Base-by-base conservation (phyloP, 2,888 invertebrate species). In the Zaprionus lineosus region DNA sequence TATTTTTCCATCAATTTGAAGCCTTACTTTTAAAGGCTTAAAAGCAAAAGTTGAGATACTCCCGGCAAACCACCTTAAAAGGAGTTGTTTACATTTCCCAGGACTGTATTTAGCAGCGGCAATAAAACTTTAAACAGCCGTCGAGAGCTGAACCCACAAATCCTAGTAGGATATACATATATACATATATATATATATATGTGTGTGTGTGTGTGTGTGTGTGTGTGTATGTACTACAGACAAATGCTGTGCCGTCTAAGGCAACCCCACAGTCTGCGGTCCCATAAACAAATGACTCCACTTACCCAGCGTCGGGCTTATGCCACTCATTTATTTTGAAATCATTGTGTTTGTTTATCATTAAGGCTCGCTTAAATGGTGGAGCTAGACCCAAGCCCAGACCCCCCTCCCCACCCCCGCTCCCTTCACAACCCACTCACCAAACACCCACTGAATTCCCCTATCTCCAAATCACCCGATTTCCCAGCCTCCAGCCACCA, bases 281-380 rank as follows among this genome's bases (percentile, higher is more conserved):
- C 40, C 53, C 66, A 47, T 50, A 59, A 65, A 71, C 67, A 68
- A 68, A 68, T 71, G 72, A 68, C 59, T 71, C 59, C 66, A 71
- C 72, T 68, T 68, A 66, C 72, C 48, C 44, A 40, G 40, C 37
- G 56, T 48, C 59, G 72, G 47, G 68, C 72, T 68, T 66, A 68
- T 55, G 66, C 67, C 61, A 71, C 70, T 71, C 70, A 64, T 71
- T 71, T 71, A 71, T 71, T 74, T 74, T 43, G 52, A 69, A 74
- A 71, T 71, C 70, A 74, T 74, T 71, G 59, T 71, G 70, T 71
- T 71, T 71, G 70, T 52, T 71, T 71, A 69, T 74, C 70, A 71
- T 71, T 71, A 71, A n/a, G 70, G 64, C 51, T 28, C 44, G 41
- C 47, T 44, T 6, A 48, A 63, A 44, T 41, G 50, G 41, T 50